Evolutionary conservation across 2,888 invertebrate species (phyloP).

Genomic region (Chromoteleia sp.): DNA sequence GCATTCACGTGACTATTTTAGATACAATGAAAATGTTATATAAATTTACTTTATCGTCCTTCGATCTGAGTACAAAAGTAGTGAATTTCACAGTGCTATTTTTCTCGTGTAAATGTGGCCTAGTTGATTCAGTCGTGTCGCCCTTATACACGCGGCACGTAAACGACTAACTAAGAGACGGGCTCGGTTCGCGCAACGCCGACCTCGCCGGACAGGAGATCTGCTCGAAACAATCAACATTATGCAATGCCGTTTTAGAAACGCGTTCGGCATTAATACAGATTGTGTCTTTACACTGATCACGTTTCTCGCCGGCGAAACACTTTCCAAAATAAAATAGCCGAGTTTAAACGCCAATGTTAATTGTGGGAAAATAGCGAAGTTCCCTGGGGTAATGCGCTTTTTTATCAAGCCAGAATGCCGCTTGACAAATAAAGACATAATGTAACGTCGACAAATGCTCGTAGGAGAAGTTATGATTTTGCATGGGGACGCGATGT

Average conservation of each 20-base stretch:
- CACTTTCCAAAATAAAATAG: conserved; percentile 61
- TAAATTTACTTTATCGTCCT: too few species aligned
- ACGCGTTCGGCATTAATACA: conserved; percentile 72
- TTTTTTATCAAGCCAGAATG: conserved; percentile 54
- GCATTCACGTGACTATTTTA: too few species aligned
- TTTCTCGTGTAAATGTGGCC: conserved; percentile 69
- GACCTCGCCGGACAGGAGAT: conserved; percentile 74
- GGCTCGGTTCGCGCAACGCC: conserved; percentile 69
- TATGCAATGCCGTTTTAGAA: conserved; percentile 77
- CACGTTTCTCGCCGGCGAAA: conserved; percentile 59
- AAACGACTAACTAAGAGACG: conserved; percentile 76
- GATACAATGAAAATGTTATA: too few species aligned
- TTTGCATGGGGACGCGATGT: conserved; percentile 62
- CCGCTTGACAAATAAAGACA: conserved; percentile 71
- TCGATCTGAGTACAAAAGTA: too few species aligned
- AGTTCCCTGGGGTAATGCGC: conserved; percentile 48
- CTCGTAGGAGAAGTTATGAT: conserved; percentile 63
- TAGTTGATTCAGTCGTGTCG: conserved; percentile 77
- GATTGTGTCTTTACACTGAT: conserved; percentile 59
- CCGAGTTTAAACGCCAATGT: conserved; percentile 46
- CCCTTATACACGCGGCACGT: conserved; percentile 76
- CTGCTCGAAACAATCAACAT: conserved; percentile 80
- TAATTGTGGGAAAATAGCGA: conserved; percentile 58
- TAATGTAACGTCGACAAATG: conserved; percentile 64
- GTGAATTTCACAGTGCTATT: too few species aligned